These are phyloP conservation scores for Myrmophylax atrothorax DNA, from an alignment of 2,113 vertebrate genomes.

Conservation along the genomic window DNA sequence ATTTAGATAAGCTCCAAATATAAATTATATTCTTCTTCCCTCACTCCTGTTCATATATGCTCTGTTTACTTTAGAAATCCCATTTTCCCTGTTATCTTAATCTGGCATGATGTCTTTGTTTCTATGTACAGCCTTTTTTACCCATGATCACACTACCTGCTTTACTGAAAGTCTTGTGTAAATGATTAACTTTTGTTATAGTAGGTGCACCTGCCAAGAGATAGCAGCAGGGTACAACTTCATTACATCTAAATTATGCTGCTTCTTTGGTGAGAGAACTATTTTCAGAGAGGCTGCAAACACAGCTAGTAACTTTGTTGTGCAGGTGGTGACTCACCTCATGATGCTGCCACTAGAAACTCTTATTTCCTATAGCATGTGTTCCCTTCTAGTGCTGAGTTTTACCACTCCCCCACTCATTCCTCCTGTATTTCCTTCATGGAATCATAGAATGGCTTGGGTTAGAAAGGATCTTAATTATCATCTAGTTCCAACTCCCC, in stretches of 20 bases:
- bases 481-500: background rate
- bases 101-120: background rate
- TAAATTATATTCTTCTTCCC: background rate
- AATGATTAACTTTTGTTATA: background rate
- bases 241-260: background rate
- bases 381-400: background rate
- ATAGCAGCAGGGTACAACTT: background rate
- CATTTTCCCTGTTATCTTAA: background rate
- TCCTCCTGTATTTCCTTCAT: background rate
- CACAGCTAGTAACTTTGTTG: background rate
- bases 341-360: background rate
- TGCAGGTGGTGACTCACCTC: background rate
- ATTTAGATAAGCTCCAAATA: background rate
- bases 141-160: background rate
- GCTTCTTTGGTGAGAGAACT: background rate
- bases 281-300: background rate
- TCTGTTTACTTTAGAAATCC: background rate
- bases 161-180: background rate
- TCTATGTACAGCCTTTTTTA: background rate
- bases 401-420: background rate
- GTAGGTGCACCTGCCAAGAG: background rate
- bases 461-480: background rate
- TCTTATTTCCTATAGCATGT: background rate
- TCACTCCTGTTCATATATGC: background rate
- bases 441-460: accelerated